phyloP scores from a whole-genome alignment of 2,888 invertebrate genomes.

The Trichogramma dendrolimi region DNA sequence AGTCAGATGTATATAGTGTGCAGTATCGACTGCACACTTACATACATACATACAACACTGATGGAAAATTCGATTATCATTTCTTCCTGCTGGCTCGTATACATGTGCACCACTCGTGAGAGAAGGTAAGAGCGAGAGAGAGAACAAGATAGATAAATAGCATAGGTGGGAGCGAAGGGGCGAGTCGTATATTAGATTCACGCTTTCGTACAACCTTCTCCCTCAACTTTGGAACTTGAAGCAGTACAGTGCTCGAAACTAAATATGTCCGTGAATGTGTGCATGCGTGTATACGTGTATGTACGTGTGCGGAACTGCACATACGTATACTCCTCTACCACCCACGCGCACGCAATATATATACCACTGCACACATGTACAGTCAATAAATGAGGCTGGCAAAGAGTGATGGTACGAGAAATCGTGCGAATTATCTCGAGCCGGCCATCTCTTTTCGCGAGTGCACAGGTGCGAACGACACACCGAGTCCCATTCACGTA shows the following conservation, averaged over 20 bases:
- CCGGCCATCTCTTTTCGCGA: background rate
- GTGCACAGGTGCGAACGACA: too few species aligned
- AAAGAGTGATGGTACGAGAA: background rate
- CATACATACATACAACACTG: background rate
- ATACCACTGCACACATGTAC: background rate
- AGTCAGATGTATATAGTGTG: background rate
- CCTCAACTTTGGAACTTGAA: too few species aligned
- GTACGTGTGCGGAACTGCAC: background rate
- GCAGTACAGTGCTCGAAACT: too few species aligned
- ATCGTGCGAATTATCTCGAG: conserved; percentile 14
- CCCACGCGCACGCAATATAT: too few species aligned
- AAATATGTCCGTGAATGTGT: too few species aligned
- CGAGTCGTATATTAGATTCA: conserved; percentile 18
- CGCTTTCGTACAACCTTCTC: background rate
- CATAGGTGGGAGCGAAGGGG: too few species aligned
- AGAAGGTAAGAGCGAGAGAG: too few species aligned
- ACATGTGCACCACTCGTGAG: too few species aligned
- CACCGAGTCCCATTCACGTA: too few species aligned
- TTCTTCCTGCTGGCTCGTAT: background rate
- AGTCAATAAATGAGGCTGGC: background rate
- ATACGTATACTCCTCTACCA: too few species aligned
- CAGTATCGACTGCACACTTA: conserved; percentile 11
- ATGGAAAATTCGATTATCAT: conserved; percentile 21
- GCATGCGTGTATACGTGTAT: background rate
- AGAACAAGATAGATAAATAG: too few species aligned